Percentiles rank a stretch among this genome's conserved stretches.
Conservation (phyloP, 2,888 invertebrate genomes). For the Stenolophus ochropezus region DNA sequence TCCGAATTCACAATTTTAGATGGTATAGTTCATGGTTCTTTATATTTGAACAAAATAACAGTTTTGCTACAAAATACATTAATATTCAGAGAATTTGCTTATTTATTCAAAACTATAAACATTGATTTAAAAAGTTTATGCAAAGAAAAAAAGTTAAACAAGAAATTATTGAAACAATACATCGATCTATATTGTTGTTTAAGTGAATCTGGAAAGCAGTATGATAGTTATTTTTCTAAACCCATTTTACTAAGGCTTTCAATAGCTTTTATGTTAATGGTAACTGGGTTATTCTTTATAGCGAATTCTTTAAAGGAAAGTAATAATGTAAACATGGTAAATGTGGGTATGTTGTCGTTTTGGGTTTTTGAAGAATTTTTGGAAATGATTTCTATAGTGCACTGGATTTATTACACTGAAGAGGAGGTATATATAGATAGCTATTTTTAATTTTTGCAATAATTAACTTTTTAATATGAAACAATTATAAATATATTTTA, state of each 20-base stretch:
- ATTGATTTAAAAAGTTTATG: background rate
- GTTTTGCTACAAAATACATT: background rate
- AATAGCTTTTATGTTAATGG: background rate
- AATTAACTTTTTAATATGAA: too few relatives aligned
- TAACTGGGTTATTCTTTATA: background rate
- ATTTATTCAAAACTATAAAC: constrained; percentile 6
- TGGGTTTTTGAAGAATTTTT: background rate
- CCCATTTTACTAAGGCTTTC: background rate
- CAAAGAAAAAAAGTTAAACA: background rate
- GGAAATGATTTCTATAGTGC: background rate
- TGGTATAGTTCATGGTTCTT: background rate
- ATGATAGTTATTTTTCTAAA: background rate
- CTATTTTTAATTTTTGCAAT: too few relatives aligned
- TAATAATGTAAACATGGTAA: background rate
- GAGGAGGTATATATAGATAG: constrained; percentile 2
- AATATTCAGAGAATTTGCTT: background rate
- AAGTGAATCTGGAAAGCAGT: background rate
- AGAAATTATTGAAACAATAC: background rate
- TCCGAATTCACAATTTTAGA: background rate
- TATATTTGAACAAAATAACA: background rate
- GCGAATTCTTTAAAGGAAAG: background rate
- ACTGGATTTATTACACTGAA: background rate
- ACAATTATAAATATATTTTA: too few relatives aligned
- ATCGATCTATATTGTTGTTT: background rate
- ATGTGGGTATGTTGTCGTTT: background rate